A percentile compares a stretch with the other conserved stretches of the same genome.
These are phyloP conservation scores for Cremastobaeus sp. DNA, from an alignment of 2,888 invertebrate genomes.

Conservation along the genomic window DNA sequence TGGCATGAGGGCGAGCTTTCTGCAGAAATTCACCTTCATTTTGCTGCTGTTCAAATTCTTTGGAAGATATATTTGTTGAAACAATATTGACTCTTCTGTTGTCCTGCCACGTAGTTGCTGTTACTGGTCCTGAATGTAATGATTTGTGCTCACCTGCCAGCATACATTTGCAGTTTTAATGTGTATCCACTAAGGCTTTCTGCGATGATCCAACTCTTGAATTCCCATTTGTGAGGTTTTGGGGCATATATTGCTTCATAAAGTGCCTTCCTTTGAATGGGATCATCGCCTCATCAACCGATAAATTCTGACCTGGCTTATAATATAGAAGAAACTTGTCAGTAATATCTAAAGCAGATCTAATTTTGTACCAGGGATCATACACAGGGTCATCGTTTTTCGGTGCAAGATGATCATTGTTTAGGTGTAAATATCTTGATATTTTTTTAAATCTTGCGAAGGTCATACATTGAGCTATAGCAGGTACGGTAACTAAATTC, in stretches of 20 bases:
- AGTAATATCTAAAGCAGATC: background rate
- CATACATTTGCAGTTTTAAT: constrained; percentile 15
- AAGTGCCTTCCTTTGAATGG: constrained; percentile 7
- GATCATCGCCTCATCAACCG: constrained; percentile 16
- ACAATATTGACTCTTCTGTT: constrained; percentile 17
- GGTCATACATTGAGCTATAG: constrained; percentile 11
- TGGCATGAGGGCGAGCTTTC: too few species aligned
- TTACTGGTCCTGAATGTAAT: constrained; percentile 6
- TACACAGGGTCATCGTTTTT: background rate
- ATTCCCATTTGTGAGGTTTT: constrained; percentile 19
- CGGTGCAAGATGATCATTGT: background rate
- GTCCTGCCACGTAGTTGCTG: constrained; percentile 9
- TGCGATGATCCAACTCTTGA: constrained; percentile 14
- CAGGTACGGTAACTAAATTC: constrained; percentile 1
- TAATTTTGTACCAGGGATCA: constrained; percentile 24
- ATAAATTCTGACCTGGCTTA: constrained; percentile 8
- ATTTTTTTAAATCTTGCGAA: constrained; percentile 8
- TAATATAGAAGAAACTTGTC: constrained; percentile 1
- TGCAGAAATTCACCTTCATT: background rate
- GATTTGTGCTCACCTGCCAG: constrained; percentile 9
- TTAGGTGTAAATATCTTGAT: constrained; percentile 11
- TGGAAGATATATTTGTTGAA: background rate
- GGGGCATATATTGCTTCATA: constrained; percentile 25
- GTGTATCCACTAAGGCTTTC: constrained; percentile 14
- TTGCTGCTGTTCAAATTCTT: background rate